A percentile compares a stretch with the other conserved stretches of the same genome.
Evolutionary conservation across 2,888 invertebrate genomes (phyloP).

Genomic region (Erebia aethiops): DNA sequence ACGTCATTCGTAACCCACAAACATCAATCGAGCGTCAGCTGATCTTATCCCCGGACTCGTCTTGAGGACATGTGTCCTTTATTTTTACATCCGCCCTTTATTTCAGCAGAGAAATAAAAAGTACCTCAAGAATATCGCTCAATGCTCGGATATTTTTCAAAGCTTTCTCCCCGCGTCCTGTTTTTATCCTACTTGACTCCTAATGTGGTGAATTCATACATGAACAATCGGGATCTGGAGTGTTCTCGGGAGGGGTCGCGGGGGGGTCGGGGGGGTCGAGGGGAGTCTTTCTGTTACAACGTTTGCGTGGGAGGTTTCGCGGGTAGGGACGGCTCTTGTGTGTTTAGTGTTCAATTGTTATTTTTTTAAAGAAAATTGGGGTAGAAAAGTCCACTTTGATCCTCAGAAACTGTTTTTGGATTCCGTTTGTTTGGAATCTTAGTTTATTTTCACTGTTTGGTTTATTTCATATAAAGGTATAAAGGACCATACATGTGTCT

Average conservation of each 20-base stretch:
- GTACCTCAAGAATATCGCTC: conserved; percentile 68
- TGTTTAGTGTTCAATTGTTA: conserved; percentile 8
- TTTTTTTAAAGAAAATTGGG: conserved; percentile 8
- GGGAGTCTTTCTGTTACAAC: conserved; percentile 30
- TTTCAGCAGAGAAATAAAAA: conserved; percentile 49
- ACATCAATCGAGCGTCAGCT: conserved; percentile 34
- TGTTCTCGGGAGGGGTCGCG: conserved; percentile 53
- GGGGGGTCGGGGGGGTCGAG: conserved; percentile 42
- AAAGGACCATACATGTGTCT: too few species aligned
- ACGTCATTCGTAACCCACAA: conserved; percentile 24
- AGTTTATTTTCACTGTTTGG: too few species aligned
- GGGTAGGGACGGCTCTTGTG: conserved; percentile 18
- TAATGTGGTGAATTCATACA: conserved; percentile 89
- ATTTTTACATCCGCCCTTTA: conserved; percentile 43
- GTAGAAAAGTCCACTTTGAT: neutral
- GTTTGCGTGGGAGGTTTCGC: conserved; percentile 33
- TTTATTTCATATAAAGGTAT: too few species aligned
- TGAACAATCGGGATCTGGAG: conserved; percentile 82
- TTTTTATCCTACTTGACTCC: conserved; percentile 85
- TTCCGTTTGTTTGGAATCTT: neutral
- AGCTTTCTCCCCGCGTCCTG: conserved; percentile 73
- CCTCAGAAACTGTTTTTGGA: neutral
- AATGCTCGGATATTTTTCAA: conserved; percentile 73
- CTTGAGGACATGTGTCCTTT: conserved; percentile 42
- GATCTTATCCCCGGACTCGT: conserved; percentile 36